Base-by-base conservation (phyloP, 2,797 vertebrate species). In the Ammospiza maritima region DNA sequence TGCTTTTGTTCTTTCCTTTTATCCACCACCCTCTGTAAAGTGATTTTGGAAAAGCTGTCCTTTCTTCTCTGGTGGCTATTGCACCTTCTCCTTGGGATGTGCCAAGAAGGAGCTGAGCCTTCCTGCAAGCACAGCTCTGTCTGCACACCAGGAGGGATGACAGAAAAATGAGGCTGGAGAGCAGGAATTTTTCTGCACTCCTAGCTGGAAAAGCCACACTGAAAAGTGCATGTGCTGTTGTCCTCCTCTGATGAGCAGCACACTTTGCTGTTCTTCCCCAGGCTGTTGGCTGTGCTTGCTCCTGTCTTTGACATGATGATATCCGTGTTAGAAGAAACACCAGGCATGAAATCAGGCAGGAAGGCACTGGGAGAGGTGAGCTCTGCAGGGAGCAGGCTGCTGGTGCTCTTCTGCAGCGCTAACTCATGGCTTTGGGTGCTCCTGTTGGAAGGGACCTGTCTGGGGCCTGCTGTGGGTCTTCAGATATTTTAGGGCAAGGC, bases 281-380 rank as follows among this genome's bases (percentile, higher is more conserved):
- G 30, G 36, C n/a, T 54, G 16, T 60, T 91, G 83, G 18, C 26
- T 75, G 30, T 69, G 51, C 42, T 69, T 65, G 22, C 20, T 78
- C 11, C 61, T 66, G 0, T 45, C 45, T 82, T 40, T 87, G 44
- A 57, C 0, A 0, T 12, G 26, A 3, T 3, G 1, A 42, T 42
- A n/a, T 61, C 26, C 47, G 70, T 48, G 21, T 36, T 77, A 75
- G 44, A 50, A 48, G 64, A 77, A 40, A 17, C 29, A 70, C 73
- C 16, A 22, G 69, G 48, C 27, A 64, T 34, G 79, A 56, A 80
- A 73, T 51, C 2, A 4, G 27, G 53, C 53, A 14, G 14, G 64
- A 75, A 62, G 53, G 64, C 20, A 7, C 2, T 23, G 57, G 17
- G 26, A 67, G 38, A 74, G 32, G 27, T 62, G 30, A 29, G 26